Evolutionary conservation across 64 coral and sea anemone species (phyloP).

Genomic region (Montipora cactus): DNA sequence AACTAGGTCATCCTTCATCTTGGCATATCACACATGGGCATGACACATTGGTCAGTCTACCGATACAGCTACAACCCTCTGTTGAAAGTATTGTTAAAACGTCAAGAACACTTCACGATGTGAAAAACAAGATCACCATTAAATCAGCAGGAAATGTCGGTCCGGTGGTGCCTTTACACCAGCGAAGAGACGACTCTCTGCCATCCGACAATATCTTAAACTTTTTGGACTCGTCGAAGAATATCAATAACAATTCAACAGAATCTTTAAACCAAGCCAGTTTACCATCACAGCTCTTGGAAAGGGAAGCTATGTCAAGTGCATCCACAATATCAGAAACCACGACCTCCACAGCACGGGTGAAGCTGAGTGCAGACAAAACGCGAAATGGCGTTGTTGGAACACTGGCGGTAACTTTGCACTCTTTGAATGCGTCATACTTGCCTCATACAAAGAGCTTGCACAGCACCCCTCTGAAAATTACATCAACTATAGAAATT

Average conservation of each 20-base stretch:
- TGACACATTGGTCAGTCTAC: no score
- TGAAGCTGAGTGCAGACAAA: no score
- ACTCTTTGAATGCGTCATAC: background rate
- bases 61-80: background rate
- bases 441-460: background rate
- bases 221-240: background rate
- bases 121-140: background rate
- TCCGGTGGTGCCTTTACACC: background rate
- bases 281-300: background rate
- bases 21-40: background rate
- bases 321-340: background rate
- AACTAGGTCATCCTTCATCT: background rate
- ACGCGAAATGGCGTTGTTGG: no score
- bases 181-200: background rate
- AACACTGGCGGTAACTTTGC: no score
- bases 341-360: no score
- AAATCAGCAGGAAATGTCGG: background rate
- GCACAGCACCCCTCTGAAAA: background rate
- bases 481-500: background rate
- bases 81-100: background rate
- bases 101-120: background rate
- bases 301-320: background rate
- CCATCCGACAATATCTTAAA: background rate
- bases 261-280: background rate
- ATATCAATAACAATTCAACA: background rate